Evolutionary conservation across 2,888 invertebrate species (phyloP), one percentile per base, ranked within the genome.

Genomic region (Lepidochitona cinerea): DNA sequence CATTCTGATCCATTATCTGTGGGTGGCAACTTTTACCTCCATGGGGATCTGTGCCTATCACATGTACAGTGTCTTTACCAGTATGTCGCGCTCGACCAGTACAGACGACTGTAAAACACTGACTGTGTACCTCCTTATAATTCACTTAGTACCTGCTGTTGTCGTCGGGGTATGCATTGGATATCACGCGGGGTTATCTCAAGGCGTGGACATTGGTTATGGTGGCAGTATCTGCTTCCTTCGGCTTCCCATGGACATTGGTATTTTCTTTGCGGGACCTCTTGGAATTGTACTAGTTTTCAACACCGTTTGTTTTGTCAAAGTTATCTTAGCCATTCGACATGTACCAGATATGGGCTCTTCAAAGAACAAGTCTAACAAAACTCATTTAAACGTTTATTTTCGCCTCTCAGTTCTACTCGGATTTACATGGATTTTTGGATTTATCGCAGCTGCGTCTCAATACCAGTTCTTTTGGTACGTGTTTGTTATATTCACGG

Each of bases 401-500:
- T 49, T 18, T 23, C 49, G 49, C 7, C 76, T 92, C 29, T 90
- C 89, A 0, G 79, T 91, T 1, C 89, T 92, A 4, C 90, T 92
- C 84, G 91, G 91, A 9, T 77, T 92, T 23, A 92, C 92, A 1
- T 92, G 92, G 79, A 89, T 90, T 3, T 87, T 90, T n/a, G 92
- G 91, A 0, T 90, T 92, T 77, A 67, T 91, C 1, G 91, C 92
- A 0, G 86, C 86, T 1, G 80, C 91, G 4, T 75, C 86, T 0
- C 82, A 87, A 3, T 76, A 87, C 29, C 75, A 83, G 14, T 83
- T 83, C 0, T 82, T 91, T 35, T 91, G 91, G 91, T 92, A 91
- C 79, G 83, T 90, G 3, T 92, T 92, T 83, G 91, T 92, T 1
- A 74, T 91, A 12, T 81, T 92, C 72, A 92, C 92, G 79, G 89